Evolutionary conservation across 2,113 vertebrate species (phyloP).

Genomic region (Chrysemys picta): DNA sequence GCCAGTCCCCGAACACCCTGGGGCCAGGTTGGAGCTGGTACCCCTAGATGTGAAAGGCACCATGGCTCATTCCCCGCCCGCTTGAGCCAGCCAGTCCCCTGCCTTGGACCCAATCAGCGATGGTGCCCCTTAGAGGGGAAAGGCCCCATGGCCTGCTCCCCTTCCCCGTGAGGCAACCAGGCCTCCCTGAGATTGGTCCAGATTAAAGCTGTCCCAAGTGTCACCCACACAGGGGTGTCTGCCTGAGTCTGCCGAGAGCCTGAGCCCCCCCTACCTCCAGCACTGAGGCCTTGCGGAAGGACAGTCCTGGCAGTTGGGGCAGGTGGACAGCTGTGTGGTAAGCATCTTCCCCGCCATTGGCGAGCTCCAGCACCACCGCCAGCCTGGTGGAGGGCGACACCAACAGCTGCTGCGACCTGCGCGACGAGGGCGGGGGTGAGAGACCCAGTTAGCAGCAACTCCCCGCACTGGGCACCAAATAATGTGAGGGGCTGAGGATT

Average conservation of each 20-base stretch:
- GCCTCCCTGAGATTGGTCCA: not conserved
- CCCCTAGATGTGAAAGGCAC: not conserved
- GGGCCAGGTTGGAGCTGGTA: too few species aligned
- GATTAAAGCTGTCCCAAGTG: not conserved
- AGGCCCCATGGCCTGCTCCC: not conserved
- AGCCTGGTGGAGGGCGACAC: conserved; percentile 51
- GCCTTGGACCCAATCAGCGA: not conserved
- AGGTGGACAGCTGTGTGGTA: conserved; percentile 43
- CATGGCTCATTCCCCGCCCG: not conserved
- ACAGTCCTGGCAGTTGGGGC: conserved; percentile 20
- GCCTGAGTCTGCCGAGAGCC: not conserved
- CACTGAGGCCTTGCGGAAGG: conserved; percentile 59
- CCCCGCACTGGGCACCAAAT: not conserved
- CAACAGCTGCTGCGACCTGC: not conserved
- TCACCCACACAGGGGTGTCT: not conserved
- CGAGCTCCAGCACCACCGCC: not conserved
- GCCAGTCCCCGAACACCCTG: not conserved
- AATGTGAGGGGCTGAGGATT: not conserved
- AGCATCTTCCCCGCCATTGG: conserved; percentile 38
- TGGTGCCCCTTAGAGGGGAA: not conserved
- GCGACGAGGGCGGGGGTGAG: not conserved
- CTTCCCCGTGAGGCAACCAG: not conserved
- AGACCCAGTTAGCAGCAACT: not conserved
- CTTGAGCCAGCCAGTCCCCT: not conserved
- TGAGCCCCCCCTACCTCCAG: conserved; percentile 12